Percentiles rank a stretch among this genome's conserved stretches.
Evolutionary conservation across 2,797 vertebrate genomes (phyloP).

Genomic region (Paramormyrops hopkinsi): DNA sequence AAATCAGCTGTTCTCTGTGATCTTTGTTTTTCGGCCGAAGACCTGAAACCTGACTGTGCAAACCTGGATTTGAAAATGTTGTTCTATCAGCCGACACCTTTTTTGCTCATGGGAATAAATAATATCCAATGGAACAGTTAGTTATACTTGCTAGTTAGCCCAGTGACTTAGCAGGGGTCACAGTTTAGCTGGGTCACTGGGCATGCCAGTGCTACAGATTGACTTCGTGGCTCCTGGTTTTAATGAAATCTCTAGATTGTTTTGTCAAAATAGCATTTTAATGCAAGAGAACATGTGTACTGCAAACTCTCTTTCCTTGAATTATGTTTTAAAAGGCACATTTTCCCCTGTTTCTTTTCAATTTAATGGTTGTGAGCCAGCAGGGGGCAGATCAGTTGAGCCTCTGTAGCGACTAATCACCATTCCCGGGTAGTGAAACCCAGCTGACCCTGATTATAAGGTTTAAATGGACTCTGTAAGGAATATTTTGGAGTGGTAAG

Average conservation of each 20-base stretch:
- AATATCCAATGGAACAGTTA: not conserved
- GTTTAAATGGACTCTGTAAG: not conserved
- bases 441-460: not conserved
- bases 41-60: not conserved
- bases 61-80: not conserved
- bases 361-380: not conserved
- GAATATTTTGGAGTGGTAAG: not conserved
- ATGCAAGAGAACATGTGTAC: not conserved
- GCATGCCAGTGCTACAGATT: not conserved
- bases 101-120: not conserved
- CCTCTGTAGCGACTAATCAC: not conserved
- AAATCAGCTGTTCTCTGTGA: constrained; percentile 35
- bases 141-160: not conserved
- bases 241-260: not conserved
- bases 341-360: not conserved
- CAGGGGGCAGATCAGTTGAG: not conserved
- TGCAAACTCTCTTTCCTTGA: not conserved
- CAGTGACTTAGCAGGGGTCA: not conserved
- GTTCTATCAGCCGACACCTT: not conserved
- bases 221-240: not conserved
- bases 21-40: not conserved
- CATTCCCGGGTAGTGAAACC: not conserved
- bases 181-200: not conserved
- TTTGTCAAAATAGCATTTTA: not conserved
- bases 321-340: not conserved